Evolutionary conservation across 2,888 invertebrate genomes (phyloP).

Genomic region (Limnephilus marmoratus): DNA sequence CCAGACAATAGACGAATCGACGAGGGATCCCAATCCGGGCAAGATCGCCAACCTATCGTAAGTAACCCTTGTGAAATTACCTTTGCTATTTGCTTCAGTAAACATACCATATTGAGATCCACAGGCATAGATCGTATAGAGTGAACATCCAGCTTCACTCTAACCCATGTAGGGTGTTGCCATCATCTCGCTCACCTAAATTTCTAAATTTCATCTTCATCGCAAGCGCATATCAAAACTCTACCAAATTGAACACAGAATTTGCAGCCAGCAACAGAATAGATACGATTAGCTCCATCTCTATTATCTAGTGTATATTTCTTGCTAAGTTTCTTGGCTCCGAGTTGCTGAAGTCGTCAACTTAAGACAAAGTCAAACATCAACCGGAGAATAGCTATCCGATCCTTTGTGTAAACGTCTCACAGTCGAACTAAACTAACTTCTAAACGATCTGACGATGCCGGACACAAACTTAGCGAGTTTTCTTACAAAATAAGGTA

Average conservation of each 20-base stretch:
- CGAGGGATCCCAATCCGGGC: too few relatives aligned
- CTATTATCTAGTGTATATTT: neutral
- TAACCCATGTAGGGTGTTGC: too few relatives aligned
- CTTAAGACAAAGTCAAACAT: neutral
- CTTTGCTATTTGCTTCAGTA: too few relatives aligned
- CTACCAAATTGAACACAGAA: neutral
- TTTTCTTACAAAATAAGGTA: neutral
- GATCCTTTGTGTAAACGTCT: neutral
- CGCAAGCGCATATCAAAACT: neutral
- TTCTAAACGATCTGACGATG: neutral
- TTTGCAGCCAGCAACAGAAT: neutral
- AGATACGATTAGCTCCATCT: neutral
- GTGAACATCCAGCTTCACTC: too few relatives aligned
- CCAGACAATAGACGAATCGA: too few relatives aligned
- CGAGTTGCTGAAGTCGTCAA: neutral
- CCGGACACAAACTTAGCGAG: neutral
- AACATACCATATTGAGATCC: too few relatives aligned
- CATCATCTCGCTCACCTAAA: too few relatives aligned
- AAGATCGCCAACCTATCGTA: too few relatives aligned
- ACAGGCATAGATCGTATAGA: too few relatives aligned
- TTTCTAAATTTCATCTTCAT: neutral
- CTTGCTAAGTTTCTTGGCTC: neutral
- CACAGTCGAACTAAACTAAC: neutral
- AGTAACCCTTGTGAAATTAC: too few relatives aligned
- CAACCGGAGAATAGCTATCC: neutral